Percentiles rank a stretch among this genome's conserved stretches.
These are phyloP conservation scores for Contarinia nasturtii DNA, from an alignment of 1,140 invertebrate genomes.

Conservation along the genomic window DNA sequence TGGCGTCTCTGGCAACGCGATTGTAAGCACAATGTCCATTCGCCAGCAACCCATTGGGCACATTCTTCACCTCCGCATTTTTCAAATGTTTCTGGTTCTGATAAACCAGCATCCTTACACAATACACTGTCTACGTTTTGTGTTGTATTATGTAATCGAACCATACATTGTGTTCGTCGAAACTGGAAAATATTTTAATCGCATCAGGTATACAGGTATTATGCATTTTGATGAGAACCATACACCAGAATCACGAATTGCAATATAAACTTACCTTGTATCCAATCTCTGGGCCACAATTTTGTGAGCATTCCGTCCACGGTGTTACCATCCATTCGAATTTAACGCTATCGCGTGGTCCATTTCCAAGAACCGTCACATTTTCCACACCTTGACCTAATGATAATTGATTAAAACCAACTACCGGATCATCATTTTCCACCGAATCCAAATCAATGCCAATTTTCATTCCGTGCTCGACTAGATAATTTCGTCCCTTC, in stretches of 20 bases:
- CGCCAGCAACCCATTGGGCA: constrained; percentile 45
- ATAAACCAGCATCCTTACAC: constrained; percentile 48
- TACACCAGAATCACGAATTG: too few relatives aligned
- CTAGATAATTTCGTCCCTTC: constrained; percentile 30
- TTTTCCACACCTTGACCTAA: background rate
- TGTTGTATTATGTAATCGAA: constrained; percentile 30
- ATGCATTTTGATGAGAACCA: too few relatives aligned
- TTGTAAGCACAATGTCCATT: constrained; percentile 50
- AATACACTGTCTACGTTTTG: constrained; percentile 38
- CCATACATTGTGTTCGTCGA: constrained; percentile 7
- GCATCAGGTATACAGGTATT: too few relatives aligned
- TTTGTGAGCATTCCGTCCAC: constrained; percentile 72
- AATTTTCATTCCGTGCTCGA: constrained; percentile 15
- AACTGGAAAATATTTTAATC: background rate
- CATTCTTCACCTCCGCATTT: constrained; percentile 48
- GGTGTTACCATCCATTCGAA: constrained; percentile 65
- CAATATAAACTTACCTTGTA: background rate
- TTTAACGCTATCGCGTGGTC: constrained; percentile 29
- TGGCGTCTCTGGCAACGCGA: constrained; percentile 58
- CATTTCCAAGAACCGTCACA: constrained; percentile 7
- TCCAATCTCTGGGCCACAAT: constrained; percentile 58
- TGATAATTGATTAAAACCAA: background rate
- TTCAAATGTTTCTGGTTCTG: constrained; percentile 40
- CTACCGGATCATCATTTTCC: constrained; percentile 16
- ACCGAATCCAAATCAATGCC: constrained; percentile 16